Percentiles rank a stretch among this genome's conserved stretches.
These are phyloP conservation scores for Scaptodrosophila lebanonensis DNA, from an alignment of 1,140 invertebrate genomes.

Conservation along the genomic window DNA sequence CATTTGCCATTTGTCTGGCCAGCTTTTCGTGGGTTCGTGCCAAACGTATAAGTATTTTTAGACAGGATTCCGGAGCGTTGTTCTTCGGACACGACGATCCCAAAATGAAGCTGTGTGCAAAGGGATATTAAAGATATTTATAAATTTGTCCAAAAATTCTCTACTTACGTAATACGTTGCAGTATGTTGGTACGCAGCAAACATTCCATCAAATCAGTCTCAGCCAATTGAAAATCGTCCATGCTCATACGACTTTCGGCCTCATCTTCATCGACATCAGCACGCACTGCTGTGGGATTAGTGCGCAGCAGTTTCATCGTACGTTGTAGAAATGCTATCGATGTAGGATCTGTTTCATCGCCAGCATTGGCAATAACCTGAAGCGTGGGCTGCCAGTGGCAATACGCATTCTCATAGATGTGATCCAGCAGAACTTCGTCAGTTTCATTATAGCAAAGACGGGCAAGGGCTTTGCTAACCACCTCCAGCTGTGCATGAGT, in stretches of 20 bases:
- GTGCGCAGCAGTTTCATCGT: slow-evolving; percentile 58
- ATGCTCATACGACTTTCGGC: slow-evolving; percentile 81
- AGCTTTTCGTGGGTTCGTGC: slow-evolving; percentile 82
- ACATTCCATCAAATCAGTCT: slow-evolving; percentile 85
- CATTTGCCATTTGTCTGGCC: slow-evolving; percentile 79
- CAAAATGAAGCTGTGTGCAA: slow-evolving; percentile 82
- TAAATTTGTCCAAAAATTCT: not conserved
- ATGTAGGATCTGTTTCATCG: slow-evolving; percentile 41
- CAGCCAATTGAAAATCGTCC: slow-evolving; percentile 90
- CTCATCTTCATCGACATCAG: slow-evolving; percentile 75
- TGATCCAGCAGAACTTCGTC: slow-evolving; percentile 87
- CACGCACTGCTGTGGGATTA: slow-evolving; percentile 33
- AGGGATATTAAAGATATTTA: not conserved
- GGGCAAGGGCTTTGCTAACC: slow-evolving; percentile 84
- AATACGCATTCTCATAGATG: slow-evolving; percentile 83
- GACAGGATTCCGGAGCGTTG: slow-evolving; percentile 81
- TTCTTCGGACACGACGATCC: slow-evolving; percentile 81
- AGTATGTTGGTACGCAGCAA: slow-evolving; percentile 87
- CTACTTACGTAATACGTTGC: slow-evolving; percentile 80
- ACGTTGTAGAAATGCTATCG: slow-evolving; percentile 56
- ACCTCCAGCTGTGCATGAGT: slow-evolving; percentile 85
- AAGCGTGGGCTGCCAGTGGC: slow-evolving; percentile 81
- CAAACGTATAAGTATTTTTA: slow-evolving; percentile 85
- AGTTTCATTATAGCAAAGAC: slow-evolving; percentile 84
- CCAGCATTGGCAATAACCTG: slow-evolving; percentile 64